Percentiles rank a stretch among this genome's conserved stretches.
phyloP scores from a whole-genome alignment of 2,113 vertebrate genomes.

The Bungarus multicinctus region DNA sequence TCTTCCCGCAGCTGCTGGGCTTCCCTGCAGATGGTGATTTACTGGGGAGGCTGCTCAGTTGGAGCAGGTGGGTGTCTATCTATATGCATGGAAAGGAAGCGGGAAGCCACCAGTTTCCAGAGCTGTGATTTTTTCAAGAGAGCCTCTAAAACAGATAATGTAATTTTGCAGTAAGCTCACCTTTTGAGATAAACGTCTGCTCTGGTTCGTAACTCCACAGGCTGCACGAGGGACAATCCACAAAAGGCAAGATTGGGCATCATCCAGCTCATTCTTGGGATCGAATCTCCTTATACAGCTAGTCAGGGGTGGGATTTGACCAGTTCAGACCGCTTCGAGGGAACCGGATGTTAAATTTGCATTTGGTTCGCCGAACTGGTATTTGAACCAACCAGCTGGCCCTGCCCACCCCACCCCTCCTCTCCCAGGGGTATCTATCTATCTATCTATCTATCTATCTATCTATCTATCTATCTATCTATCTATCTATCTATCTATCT shows the following conservation, averaged over 20 bases:
- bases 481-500: no score
- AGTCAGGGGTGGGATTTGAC: no score
- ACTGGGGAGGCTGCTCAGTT: neutral
- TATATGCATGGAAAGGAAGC: rapidly evolving
- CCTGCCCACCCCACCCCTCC: no score
- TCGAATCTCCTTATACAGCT: no score
- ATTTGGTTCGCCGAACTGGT: no score
- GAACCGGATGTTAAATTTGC: no score
- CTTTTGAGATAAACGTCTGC: neutral
- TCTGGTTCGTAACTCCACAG: neutral
- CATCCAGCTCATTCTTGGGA: neutral
- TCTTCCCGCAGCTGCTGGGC: neutral
- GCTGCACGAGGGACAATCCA: neutral
- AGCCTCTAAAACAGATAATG: neutral
- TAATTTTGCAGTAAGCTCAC: neutral
- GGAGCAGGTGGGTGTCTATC: neutral
- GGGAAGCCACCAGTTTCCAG: neutral
- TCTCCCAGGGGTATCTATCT: no score
- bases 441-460: no score
- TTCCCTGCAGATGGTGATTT: neutral
- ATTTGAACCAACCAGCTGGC: no score
- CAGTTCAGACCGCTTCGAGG: no score
- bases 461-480: no score
- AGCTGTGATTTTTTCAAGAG: neutral
- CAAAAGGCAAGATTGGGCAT: neutral